Percentiles rank a stretch among this genome's conserved stretches.
Evolutionary conservation across 2,797 vertebrate genomes (phyloP).

Genomic region (Benthosema pterotum): DNA sequence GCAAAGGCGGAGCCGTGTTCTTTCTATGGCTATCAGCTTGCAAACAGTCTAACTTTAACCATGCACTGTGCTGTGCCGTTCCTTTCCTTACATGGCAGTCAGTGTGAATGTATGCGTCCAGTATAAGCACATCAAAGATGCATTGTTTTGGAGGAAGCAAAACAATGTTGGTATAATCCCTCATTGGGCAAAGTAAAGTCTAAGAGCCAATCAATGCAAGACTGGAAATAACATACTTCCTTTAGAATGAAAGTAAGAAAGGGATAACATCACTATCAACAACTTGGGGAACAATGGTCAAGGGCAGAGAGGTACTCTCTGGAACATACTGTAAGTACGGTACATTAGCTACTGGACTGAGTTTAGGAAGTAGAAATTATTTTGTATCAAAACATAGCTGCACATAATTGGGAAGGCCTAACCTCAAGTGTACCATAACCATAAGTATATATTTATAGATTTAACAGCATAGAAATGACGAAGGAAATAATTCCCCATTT

Average conservation of each 20-base stretch:
- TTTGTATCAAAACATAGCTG: too few species aligned
- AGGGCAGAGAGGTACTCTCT: not conserved
- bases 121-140: constrained; percentile 30
- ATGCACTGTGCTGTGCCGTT: constrained; percentile 12
- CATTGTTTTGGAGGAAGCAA: constrained; percentile 6
- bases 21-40: constrained; percentile 49
- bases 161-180: constrained; percentile 5
- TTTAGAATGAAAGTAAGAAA: constrained; percentile 23
- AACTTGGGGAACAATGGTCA: constrained; percentile 29
- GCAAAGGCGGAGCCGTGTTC: constrained; percentile 17
- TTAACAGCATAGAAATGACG: too few species aligned
- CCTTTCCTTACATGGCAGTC: constrained; percentile 61
- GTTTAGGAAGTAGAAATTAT: too few species aligned
- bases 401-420: too few species aligned
- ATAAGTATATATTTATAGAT: too few species aligned
- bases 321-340: not conserved
- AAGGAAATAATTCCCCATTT: too few species aligned
- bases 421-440: too few species aligned
- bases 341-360: too few species aligned
- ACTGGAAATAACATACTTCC: constrained; percentile 58
- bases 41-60: constrained; percentile 25
- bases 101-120: constrained; percentile 19
- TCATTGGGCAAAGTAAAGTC: not conserved
- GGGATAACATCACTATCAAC: constrained; percentile 27
- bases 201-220: constrained; percentile 34